phyloP scores from a whole-genome alignment of 2,113 vertebrate genomes.

The Tiliqua scincoides region DNA sequence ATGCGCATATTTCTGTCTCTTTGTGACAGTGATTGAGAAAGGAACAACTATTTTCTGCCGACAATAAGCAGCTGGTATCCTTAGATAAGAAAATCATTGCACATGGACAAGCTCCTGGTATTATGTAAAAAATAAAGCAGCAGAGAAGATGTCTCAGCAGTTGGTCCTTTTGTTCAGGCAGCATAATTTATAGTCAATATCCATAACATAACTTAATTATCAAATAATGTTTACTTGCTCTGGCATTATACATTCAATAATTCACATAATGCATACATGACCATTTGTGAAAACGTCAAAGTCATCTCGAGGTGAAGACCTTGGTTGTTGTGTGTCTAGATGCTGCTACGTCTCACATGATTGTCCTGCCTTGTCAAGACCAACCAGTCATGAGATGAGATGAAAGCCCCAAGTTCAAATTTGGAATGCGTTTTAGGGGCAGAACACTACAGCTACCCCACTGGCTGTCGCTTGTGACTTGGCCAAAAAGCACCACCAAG shows the following conservation, averaged over 20 bases:
- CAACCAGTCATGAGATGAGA: background rate
- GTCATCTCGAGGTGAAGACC: background rate
- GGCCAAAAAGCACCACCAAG: background rate
- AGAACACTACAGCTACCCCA: background rate
- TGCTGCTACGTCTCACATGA: background rate
- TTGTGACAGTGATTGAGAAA: conserved; percentile 79
- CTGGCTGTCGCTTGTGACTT: background rate
- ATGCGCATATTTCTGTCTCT: conserved; percentile 77
- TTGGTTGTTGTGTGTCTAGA: background rate
- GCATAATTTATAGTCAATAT: conserved; percentile 74
- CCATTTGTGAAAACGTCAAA: background rate
- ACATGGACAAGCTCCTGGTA: conserved; percentile 71
- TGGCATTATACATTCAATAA: conserved; percentile 13
- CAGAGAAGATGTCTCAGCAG: conserved; percentile 54
- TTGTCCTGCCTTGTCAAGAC: background rate
- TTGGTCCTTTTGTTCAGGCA: conserved; percentile 62
- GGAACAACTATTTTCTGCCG: conserved; percentile 74
- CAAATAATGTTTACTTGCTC: conserved; percentile 44
- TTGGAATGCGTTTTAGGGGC: background rate
- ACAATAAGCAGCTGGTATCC: conserved; percentile 79
- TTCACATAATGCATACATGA: conserved; percentile 19
- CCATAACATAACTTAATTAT: conserved; percentile 70
- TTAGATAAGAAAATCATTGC: conserved; percentile 80
- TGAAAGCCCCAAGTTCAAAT: background rate
- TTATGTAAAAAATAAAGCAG: conserved; percentile 65